Evolutionary conservation across 2,888 invertebrate species (phyloP).

Genomic region (Zeuzera pyrina): DNA sequence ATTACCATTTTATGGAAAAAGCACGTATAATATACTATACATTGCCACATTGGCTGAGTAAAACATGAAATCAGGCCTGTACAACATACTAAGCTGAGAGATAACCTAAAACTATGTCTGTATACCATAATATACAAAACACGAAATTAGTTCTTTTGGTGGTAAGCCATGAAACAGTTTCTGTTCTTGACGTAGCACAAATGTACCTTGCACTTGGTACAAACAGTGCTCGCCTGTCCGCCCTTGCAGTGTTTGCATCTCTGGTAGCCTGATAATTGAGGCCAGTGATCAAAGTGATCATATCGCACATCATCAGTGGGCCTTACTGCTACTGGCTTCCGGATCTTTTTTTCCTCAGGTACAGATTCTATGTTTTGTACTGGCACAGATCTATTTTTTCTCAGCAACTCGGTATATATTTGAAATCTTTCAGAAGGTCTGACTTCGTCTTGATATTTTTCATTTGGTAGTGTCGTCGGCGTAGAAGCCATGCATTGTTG

Average conservation of each 20-base stretch:
- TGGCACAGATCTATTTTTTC: constrained; percentile 14
- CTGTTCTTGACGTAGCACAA: constrained; percentile 11
- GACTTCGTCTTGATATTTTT: constrained; percentile 11
- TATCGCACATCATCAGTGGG: constrained; percentile 14
- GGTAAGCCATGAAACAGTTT: constrained; percentile 14
- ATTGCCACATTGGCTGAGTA: too few relatives aligned
- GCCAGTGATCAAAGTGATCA: constrained; percentile 16
- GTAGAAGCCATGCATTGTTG: constrained; percentile 17
- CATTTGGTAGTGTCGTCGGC: constrained; percentile 10
- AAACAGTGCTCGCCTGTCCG: constrained; percentile 16
- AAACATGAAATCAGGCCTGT: too few relatives aligned
- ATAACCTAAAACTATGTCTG: too few relatives aligned
- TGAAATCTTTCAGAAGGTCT: constrained; percentile 14
- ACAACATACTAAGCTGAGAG: too few relatives aligned
- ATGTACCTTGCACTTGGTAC: constrained; percentile 13
- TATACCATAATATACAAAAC: too few relatives aligned
- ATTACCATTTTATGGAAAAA: too few relatives aligned
- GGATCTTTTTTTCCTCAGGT: constrained; percentile 12
- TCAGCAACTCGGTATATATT: too few relatives aligned
- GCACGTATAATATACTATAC: too few relatives aligned
- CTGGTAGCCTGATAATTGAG: constrained; percentile 13
- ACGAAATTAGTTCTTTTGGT: too few relatives aligned
- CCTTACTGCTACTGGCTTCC: constrained; percentile 13
- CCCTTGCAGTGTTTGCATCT: constrained; percentile 17
- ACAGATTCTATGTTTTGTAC: too few relatives aligned